Base-by-base conservation (phyloP, 23 tunicate species). In the Diplosoma virens region DNA sequence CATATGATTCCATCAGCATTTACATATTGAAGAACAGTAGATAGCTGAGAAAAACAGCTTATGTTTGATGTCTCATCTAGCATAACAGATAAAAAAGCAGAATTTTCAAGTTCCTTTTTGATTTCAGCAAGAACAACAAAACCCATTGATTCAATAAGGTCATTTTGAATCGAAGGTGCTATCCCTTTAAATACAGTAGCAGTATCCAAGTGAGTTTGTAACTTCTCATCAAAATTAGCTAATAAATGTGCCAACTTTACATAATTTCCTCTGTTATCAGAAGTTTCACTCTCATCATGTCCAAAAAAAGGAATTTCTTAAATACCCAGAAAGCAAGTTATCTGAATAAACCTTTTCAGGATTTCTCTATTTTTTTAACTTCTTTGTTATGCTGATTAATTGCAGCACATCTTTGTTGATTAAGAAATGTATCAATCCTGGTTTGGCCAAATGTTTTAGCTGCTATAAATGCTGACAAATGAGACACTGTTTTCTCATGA, bases 291-390 rank as follows among this genome's bases (percentile, higher is more conserved):
- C 29, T 63, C 69, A 63, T 63, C 37, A n/a, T 63, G 69, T 29
- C 69, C 34, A 25, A 34, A 23, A 63, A 63, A 63, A 5, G 69
- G 35, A 63, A 63, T 63, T 63, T 63, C 37, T n/a, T 63, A 36
- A n/a, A 63, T 63, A 6, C 69, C 69, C 34, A 63, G 69, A 30
- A 63, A 63, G n/a, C 69, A 63, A 29, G 69, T 63, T 63, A 63
- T 63, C 29, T 30, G 35, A 16, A 63, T 63, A 63, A 63, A 36
- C 69, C 69, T n/a, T 63, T 63, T 63, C n/a, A 28, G 29, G 29
- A 63, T 28, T 63, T 63, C 35, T 63, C 69, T 25, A 30, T 63
- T 63, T 63, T 63, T 28, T 63, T 63, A 63, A 24, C 69, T 63
- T 63, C 69, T 63, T n/a, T 23, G 29, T 63, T 63, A 36, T 63